phyloP scores from a whole-genome alignment of 2,797 vertebrate genomes.

The Limnodromus scolopaceus region DNA sequence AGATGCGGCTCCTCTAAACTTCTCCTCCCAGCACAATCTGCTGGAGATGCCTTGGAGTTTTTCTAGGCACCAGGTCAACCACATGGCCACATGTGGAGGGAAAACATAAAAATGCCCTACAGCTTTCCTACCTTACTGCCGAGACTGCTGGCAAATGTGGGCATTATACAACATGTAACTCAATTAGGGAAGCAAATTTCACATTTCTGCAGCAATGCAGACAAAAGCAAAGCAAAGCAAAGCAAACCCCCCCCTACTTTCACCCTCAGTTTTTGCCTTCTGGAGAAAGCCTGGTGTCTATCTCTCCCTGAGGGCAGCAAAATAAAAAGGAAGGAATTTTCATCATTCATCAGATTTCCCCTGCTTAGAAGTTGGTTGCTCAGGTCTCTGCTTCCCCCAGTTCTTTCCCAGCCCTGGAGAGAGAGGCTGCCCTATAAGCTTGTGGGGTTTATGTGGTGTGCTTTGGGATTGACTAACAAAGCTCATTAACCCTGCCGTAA shows the following conservation, averaged over 20 bases:
- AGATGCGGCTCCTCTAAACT: neutral
- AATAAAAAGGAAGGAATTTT: neutral
- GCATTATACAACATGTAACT: neutral
- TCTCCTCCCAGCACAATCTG: neutral
- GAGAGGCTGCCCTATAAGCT: neutral
- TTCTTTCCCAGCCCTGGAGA: neutral
- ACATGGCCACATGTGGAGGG: fast-evolving
- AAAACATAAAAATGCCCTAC: neutral
- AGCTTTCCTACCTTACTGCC: neutral
- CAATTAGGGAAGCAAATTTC: neutral
- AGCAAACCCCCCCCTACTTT: neutral
- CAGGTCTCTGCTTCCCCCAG: neutral
- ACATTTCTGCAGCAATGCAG: neutral
- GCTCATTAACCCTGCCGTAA: neutral
- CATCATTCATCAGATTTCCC: neutral
- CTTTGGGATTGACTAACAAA: neutral
- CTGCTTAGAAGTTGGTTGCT: neutral
- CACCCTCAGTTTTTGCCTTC: neutral
- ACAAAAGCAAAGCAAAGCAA: neutral
- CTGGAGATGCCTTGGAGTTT: neutral
- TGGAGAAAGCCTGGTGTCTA: neutral
- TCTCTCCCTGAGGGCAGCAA: neutral
- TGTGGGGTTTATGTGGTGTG: neutral
- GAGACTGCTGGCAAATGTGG: neutral
- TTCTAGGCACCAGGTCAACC: neutral